Evolutionary conservation across 2,113 vertebrate species (phyloP).

Genomic region (Camelus dromedarius): DNA sequence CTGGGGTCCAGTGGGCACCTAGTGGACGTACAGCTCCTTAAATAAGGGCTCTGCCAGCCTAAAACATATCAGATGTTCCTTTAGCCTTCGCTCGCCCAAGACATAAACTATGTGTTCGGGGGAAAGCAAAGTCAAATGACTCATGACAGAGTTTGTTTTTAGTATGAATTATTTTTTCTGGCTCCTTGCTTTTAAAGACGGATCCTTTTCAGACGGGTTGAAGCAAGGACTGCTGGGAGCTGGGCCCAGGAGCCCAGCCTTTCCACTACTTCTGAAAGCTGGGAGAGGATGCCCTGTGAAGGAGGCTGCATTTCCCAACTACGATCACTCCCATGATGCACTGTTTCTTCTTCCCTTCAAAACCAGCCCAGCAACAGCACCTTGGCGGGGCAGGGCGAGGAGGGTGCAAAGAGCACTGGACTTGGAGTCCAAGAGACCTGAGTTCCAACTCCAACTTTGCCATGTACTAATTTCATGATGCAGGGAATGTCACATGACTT

Average conservation of each 20-base stretch:
- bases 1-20: conserved; percentile 63
- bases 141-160: conserved; percentile 87
- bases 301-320: not conserved
- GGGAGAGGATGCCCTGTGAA: not conserved
- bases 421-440: not conserved
- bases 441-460: not conserved
- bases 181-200: conserved; percentile 82
- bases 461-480: not conserved
- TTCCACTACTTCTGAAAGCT: not conserved
- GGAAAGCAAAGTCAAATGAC: conserved; percentile 88
- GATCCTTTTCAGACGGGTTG: conserved; percentile 75
- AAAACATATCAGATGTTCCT: conserved; percentile 86
- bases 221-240: conserved; percentile 74
- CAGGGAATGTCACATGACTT: not conserved
- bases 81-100: conserved; percentile 82
- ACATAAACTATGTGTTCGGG: conserved; percentile 85
- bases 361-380: not conserved
- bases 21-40: conserved; percentile 73
- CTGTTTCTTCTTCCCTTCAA: not conserved
- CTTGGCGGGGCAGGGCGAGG: not conserved
- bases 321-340: not conserved
- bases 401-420: not conserved
- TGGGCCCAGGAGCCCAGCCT: not conserved
- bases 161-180: conserved; percentile 85
- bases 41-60: conserved; percentile 74